Base-by-base conservation (phyloP, 2,888 invertebrate species). In the Halictus ligatus region DNA sequence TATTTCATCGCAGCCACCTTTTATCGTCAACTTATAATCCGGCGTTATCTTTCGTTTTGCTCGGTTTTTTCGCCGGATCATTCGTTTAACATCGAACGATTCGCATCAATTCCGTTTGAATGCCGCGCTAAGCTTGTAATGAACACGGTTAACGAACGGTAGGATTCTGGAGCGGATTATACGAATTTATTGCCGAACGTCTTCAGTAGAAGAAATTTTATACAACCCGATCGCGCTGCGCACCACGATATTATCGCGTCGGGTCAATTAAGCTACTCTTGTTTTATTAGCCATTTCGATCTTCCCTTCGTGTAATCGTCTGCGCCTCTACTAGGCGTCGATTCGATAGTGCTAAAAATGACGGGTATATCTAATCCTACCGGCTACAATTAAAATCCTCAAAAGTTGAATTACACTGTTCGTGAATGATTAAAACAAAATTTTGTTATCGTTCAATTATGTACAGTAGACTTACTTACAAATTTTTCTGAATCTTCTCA, bases 1-100 rank as follows among this genome's bases (percentile, higher is more conserved):
- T 86, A 81, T 84, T 86, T 88, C 86, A 86, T 71, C 84, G 77
- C 48, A 54, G 78, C 82, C 35, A 76, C 78, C 72, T 83, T 71
- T 83, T 81, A 75, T 76, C 85, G 67, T 72, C 81, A 58, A 75
- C 77, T 83, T 83, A 77, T 75, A 76, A 81, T 75, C 77, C 43
- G 54, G 43, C 43, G 67, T 77, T 72, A 58, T 40, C 72, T 69
- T 71, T 58, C 76, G 21, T 80, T 87, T 60, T 60, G 64, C 25
- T 40, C 78, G 40, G 48, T 21, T 40, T 67, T 67, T 21, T 3
- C 46, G 7, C 18, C 29, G 5, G 43, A 76, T 25, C 76, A 12
- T 46, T 29, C 43, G 46, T 71, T 43, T 71, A 43, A n/a, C 71
- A n/a, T 43, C 75, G 75, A 75, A 25, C 58, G 75, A 60, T 60